Conservation (phyloP, 2,113 vertebrate species). For the Gymnarchus niloticus region DNA sequence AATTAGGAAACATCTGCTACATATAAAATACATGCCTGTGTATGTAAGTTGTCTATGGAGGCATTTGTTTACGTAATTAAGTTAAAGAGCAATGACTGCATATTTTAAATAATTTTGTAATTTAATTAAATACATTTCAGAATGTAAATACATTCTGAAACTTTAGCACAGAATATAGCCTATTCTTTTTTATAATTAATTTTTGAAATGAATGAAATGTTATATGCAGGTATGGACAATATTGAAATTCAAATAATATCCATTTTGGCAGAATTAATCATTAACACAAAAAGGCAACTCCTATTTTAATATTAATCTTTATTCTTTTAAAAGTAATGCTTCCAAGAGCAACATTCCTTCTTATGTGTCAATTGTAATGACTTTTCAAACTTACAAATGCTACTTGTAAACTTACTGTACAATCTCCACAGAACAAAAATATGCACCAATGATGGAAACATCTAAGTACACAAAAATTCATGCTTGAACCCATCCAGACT, state of each 20-base stretch:
- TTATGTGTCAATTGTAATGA: neutral
- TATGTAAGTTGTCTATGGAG: too few relatives aligned
- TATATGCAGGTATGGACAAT: neutral
- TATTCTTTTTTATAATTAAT: neutral
- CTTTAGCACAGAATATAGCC: neutral
- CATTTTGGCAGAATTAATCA: neutral
- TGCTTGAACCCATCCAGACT: neutral
- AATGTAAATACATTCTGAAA: neutral
- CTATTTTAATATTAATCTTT: neutral
- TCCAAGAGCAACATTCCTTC: neutral
- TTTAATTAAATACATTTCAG: too few relatives aligned
- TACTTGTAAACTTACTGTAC: neutral
- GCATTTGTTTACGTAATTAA: neutral
- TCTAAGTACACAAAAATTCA: neutral
- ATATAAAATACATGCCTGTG: too few relatives aligned
- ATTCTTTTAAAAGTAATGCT: neutral
- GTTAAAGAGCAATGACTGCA: neutral
- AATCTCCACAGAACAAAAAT: neutral
- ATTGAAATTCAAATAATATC: neutral
- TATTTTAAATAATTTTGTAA: too few relatives aligned
- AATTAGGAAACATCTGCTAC: too few relatives aligned
- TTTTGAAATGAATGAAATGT: neutral
- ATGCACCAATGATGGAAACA: neutral
- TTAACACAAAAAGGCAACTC: neutral
- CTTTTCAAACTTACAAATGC: neutral